Conservation (phyloP, 2,888 invertebrate species). For the Eupithecia abbreviata region DNA sequence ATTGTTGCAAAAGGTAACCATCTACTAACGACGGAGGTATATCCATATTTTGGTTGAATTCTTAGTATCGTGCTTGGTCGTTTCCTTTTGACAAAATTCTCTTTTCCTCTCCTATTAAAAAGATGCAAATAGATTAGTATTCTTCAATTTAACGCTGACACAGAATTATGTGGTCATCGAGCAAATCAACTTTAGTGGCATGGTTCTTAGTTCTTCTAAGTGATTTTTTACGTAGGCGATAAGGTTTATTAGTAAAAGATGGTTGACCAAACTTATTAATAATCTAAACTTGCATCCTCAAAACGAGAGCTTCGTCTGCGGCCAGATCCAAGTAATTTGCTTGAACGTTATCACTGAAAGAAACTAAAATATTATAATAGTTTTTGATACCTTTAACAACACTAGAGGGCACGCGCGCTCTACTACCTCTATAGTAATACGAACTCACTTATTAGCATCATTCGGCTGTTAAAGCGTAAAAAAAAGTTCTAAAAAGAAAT, state of each 20-base stretch:
- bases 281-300: conserved; percentile 70
- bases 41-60: background rate
- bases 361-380: conserved; percentile 13
- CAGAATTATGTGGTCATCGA: background rate
- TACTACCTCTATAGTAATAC: too few relatives aligned
- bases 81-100: background rate
- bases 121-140: background rate
- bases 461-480: too few relatives aligned
- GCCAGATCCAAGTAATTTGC: conserved; percentile 70
- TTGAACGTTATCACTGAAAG: conserved; percentile 73
- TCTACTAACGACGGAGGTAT: background rate
- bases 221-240: background rate
- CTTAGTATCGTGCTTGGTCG: background rate
- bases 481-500: too few relatives aligned
- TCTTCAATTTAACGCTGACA: background rate
- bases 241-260: background rate
- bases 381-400: background rate
- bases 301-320: conserved; percentile 73
- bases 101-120: background rate
- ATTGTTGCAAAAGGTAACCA: background rate
- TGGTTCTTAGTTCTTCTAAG: background rate
- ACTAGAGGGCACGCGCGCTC: too few relatives aligned
- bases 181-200: background rate
- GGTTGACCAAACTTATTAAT: background rate
- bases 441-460: too few relatives aligned